Evolutionary conservation across 2,797 vertebrate genomes (phyloP).

Genomic region (Channallabes apus): DNA sequence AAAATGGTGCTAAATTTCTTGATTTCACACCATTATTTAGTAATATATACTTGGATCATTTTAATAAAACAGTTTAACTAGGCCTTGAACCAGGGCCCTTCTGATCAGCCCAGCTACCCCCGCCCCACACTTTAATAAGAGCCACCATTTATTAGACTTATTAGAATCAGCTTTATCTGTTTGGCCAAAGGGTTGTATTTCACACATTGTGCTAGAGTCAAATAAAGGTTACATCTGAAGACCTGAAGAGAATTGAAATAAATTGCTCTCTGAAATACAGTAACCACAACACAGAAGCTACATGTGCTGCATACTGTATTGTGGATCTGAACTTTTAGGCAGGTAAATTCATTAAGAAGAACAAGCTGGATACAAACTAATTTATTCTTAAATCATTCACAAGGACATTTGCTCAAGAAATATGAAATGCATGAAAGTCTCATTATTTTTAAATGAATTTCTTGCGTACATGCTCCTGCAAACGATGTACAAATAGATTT

Average conservation of each 20-base stretch:
- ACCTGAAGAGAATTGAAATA: background rate
- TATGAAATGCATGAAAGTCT: background rate
- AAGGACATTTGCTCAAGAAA: background rate
- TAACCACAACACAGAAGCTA: background rate
- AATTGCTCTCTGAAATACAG: background rate
- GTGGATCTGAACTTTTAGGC: background rate
- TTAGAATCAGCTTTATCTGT: background rate
- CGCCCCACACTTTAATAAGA: background rate
- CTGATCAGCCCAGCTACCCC: no score
- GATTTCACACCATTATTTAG: background rate
- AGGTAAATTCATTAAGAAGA: background rate
- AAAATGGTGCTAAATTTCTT: background rate
- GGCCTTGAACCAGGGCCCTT: no score
- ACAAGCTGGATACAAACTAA: background rate
- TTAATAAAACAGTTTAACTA: background rate
- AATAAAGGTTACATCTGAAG: background rate
- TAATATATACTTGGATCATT: background rate
- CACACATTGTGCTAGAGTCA: background rate
- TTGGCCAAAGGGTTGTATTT: background rate
- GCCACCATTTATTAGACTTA: background rate
- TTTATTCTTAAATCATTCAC: background rate
- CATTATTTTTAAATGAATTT: background rate
- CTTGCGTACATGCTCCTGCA: background rate
- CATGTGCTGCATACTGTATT: background rate
- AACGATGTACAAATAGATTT: background rate